Conservation (phyloP, 2,797 vertebrate species). For the Erethizon dorsatum region DNA sequence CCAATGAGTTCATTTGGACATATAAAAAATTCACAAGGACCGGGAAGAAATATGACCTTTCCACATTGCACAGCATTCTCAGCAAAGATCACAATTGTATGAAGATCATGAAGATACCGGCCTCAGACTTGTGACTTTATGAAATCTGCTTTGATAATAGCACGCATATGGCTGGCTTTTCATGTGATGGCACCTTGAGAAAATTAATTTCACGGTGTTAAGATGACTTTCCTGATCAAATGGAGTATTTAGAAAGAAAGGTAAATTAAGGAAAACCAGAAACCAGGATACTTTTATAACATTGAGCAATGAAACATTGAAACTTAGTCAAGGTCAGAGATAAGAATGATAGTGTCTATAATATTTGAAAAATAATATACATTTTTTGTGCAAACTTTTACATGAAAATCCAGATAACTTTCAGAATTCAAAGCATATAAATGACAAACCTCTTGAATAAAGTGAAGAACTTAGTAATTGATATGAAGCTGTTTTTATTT, state of each 20-base stretch:
- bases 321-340: slow-evolving; percentile 10
- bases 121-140: neutral
- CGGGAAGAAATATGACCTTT: neutral
- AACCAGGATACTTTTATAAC: neutral
- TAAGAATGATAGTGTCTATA: neutral
- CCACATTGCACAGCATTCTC: neutral
- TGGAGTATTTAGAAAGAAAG: neutral
- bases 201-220: neutral
- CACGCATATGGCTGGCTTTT: neutral
- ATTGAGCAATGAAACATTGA: neutral
- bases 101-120: neutral
- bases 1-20: neutral
- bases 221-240: neutral
- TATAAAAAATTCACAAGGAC: neutral
- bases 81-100: neutral
- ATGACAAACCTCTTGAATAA: neutral
- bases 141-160: neutral
- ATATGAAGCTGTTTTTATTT: neutral
- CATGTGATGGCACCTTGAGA: neutral
- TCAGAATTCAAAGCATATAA: neutral
- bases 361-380: neutral
- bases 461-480: neutral
- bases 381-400: slow-evolving; percentile 24
- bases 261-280: neutral
- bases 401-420: neutral